A percentile compares a stretch with the other conserved stretches of the same genome.
phyloP scores from a whole-genome alignment of 2,113 vertebrate genomes.

The Cyphomyrus discorhynchus region DNA sequence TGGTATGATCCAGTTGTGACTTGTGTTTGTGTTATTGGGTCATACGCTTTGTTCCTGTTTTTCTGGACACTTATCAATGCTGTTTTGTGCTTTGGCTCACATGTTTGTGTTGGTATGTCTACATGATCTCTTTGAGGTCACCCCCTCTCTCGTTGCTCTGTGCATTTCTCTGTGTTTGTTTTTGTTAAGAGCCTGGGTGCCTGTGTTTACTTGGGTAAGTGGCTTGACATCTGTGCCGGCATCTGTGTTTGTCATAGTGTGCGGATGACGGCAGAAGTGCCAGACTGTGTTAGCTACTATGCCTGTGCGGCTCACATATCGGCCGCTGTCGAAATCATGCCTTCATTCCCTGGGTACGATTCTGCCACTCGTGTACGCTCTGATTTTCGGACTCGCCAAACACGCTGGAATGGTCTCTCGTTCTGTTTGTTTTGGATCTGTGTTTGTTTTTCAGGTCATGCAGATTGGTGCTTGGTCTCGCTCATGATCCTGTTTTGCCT shows the following conservation, averaged over 20 bases:
- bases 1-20: conserved; percentile 53
- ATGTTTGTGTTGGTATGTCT: background rate
- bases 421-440: background rate
- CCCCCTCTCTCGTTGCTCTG: background rate
- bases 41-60: background rate
- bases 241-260: conserved; percentile 9
- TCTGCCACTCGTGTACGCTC: background rate
- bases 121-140: background rate
- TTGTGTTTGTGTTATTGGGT: conserved; percentile 26
- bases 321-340: background rate
- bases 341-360: background rate
- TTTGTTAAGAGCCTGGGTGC: conserved; percentile 4
- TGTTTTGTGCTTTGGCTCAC: background rate
- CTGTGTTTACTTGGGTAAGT: conserved; percentile 10
- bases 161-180: background rate
- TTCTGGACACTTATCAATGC: no score
- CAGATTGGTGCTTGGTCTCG: background rate
- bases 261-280: background rate
- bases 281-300: background rate
- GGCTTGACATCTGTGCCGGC: conserved; percentile 2
- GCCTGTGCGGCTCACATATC: background rate
- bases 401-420: background rate
- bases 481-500: background rate
- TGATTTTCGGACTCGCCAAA: background rate
- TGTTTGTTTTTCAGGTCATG: background rate